Evolutionary conservation across 2,113 vertebrate genomes (phyloP), one percentile per base, ranked within the genome.

Genomic region (Lampris megalopsis): DNA sequence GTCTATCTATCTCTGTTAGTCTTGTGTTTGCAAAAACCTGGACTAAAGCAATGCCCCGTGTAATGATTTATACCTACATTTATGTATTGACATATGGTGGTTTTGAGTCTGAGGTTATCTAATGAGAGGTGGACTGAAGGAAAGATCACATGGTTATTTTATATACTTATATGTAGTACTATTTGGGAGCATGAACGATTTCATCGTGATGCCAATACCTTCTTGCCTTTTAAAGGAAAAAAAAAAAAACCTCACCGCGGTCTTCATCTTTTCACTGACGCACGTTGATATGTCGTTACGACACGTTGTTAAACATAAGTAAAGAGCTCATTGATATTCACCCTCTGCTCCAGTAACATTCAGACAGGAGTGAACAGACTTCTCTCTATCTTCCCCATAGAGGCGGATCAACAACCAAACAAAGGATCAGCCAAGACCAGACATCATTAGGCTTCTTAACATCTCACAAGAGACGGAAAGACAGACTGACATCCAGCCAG

Each of bases 401-500:
- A 79, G 58, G 74, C 80, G 81, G 78, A 88, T 89, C 85, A 87
- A 71, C 84, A 83, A 84, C 88, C 86, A 88, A 86, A 90, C 84
- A 90, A 84, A 77, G 86, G 78, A 79, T 78, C 74, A 85, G 82
- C 83, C 82, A n/a, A 78, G 81, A 74, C 75, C 84, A 88, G 87
- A 82, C 86, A 87, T 91, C 87, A 88, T 90, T 87, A 91, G 82
- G 84, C 83, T 82, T 84, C 89, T 91, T 85, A 92, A 88, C 86
- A 85, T 87, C 89, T 86, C 82, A 81, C 83, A 80, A 80, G 74
- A 79, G 77, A 82, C 76, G 24, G 54, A 57, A 5, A 75, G 83
- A 70, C 83, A 78, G 87, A 91, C 76, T 86, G 91, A 93, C 93
- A 88, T 90, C 84, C 90, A 92, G 88, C 91, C 86, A 88, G 90